Evolutionary conservation across 1,140 invertebrate genomes (phyloP), one percentile per base, ranked within the genome.

Genomic region (Ruditapes philippinarum): DNA sequence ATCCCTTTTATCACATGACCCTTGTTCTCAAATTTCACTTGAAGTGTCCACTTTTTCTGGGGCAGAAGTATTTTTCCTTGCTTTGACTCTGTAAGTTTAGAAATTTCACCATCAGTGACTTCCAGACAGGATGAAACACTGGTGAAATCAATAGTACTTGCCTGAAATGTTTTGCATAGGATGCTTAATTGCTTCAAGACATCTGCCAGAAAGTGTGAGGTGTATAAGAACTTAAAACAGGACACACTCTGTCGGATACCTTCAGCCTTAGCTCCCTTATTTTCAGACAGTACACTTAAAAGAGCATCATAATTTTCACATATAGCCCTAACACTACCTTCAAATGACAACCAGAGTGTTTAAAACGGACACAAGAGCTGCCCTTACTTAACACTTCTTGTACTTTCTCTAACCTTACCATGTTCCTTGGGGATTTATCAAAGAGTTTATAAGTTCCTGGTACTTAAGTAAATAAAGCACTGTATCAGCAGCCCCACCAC

Each of bases 391-490:
- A 49, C 40, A 78, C 42, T 11, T 1, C 74, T 17, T 78, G 3
- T 33, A 78, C 19, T 78, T 78, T 78, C 25, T 54, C 49, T 11
- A 78, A 19, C 40, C 74, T 19, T 5, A 42, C 40, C 74, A 51
- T 25, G 28, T 78, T 45, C 49, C 51, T 78, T 51, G 74, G 74
- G 14, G 74, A 51, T 0, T 78, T 51, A 25, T 78, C 49, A 54
- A 51, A 49, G 38, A 49, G 51, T 33, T 79, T 79, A 79, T 79
- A 0, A 79, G 25, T 54, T 54, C 76, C 36, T 82, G 54, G 60
- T 65, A 82, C 40, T 82, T 82, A 0, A 82, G 17, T 42, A 82
- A 65, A 65, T 82, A 82, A 17, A 36, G 79, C 33, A 65, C 40
- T 17, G 40, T 60, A 31, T 82, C 79, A 12, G 79, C 60, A 42